A percentile compares a stretch with the other conserved stretches of the same genome.
Evolutionary conservation across 1,140 invertebrate species (phyloP).

Genomic region (Lepidurus couesii): DNA sequence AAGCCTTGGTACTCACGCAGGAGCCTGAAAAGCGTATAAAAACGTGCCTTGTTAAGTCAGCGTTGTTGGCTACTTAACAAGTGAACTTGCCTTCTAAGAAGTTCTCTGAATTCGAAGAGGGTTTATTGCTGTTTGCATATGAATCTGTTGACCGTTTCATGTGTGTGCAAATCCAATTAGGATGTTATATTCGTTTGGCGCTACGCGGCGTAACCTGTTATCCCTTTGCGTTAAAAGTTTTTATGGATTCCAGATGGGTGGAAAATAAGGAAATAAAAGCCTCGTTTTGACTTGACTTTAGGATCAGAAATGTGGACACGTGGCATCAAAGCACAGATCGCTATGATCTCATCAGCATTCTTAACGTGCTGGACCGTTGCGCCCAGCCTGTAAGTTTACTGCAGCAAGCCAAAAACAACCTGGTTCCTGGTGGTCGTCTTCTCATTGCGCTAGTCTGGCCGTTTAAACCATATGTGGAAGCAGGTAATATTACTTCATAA

Average conservation of each 20-base stretch:
- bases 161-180: slow-evolving; percentile 12
- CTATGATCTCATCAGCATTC: slow-evolving; percentile 75
- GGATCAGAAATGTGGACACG: slow-evolving; percentile 65
- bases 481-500: slow-evolving; percentile 46
- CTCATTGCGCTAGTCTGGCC: slow-evolving; percentile 81
- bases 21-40: background rate
- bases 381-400: slow-evolving; percentile 69
- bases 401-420: slow-evolving; percentile 55
- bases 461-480: slow-evolving; percentile 84
- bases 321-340: slow-evolving; percentile 57
- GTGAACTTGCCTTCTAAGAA: background rate
- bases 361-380: slow-evolving; percentile 88
- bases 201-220: background rate
- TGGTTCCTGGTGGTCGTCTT: slow-evolving; percentile 62
- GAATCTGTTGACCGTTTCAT: background rate
- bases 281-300: slow-evolving; percentile 42
- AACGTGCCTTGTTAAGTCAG: background rate
- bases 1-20: background rate
- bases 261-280: background rate
- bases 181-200: background rate
- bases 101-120: background rate
- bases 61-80: background rate
- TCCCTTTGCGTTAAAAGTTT: background rate
- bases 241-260: background rate
- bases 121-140: background rate